Base-by-base conservation (phyloP, 2,797 vertebrate species). In the Remorina albescens region DNA sequence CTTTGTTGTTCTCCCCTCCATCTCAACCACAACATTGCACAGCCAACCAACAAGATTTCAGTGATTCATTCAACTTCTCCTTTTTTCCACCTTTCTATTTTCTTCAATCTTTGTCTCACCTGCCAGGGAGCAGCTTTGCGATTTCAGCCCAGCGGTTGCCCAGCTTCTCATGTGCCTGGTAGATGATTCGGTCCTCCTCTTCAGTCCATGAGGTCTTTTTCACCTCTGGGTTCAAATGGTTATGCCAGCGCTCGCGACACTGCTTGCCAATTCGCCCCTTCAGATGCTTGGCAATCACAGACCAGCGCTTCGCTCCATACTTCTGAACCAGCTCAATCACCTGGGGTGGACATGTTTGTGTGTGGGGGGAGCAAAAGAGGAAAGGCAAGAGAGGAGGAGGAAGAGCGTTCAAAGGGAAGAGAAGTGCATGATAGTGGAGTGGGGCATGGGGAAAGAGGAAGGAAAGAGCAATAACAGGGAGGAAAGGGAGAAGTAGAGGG, bases 201-300 rank as follows among this genome's bases (percentile, higher is more conserved):
- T 99, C 98, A 4, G 98, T 99, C 98, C 98, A 99, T 64, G 98
- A 99, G 25, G 98, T 99, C 96, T 99, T 99, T 94, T 99, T 99
- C 89, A 99, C 98, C 96, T 99, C 98, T 39, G 98, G 98, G 94
- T 99, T 99, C 90, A 99, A 94, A 91, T 99, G 98, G 93, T 99
- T 99, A 94, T 99, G 98, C 98, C 98, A 99, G 88, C 98, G 96
- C 92, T 99, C 98, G 39, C 98, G 95, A 92, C 98, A 99, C 92
- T 99, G 98, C 86, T 99, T 99, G 81, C 98, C 98, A 66, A 99
- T 99, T 57, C 98, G 96, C 30, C 98, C 98, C 85, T 99, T 99
- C 90, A 99, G 95, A 92, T 99, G 98, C 91, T 99, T 99, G 84
- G 98, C 98, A 76, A 99, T 99, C 72, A 99, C 96, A 34, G 98